phyloP scores from a whole-genome alignment of 2,113 vertebrate genomes.

The Amphilophus citrinellus region DNA sequence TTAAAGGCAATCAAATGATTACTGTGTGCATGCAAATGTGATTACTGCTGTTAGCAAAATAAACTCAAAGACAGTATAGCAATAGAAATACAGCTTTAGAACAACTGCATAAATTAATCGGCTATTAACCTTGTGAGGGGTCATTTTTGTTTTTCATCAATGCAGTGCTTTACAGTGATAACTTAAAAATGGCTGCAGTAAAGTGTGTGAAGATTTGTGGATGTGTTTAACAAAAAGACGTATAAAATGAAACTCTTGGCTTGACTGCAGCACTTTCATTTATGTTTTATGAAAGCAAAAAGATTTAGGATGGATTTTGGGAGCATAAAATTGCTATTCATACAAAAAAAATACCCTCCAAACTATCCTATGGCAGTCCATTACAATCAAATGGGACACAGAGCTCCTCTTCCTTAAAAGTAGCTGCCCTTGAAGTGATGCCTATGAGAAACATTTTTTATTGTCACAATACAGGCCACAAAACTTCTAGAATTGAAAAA shows the following conservation, averaged over 20 bases:
- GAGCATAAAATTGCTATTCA: too few species aligned
- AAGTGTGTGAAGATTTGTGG: not conserved
- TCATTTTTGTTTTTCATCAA: not conserved
- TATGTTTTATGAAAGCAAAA: not conserved
- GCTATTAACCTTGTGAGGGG: conserved; percentile 10
- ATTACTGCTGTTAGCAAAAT: conserved; percentile 21
- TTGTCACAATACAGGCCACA: not conserved
- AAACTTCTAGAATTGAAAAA: not conserved
- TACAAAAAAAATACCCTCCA: not conserved
- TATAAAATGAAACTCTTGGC: not conserved
- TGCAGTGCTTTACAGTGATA: not conserved
- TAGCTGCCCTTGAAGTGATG: not conserved
- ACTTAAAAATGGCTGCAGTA: conserved; percentile 1
- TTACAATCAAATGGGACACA: not conserved
- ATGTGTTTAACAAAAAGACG: not conserved
- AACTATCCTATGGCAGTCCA: not conserved
- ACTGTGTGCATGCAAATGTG: conserved; percentile 29
- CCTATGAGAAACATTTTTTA: not conserved
- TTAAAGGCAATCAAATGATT: conserved; percentile 34
- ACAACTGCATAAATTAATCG: not conserved
- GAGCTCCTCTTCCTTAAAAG: not conserved
- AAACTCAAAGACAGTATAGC: conserved; percentile 4
- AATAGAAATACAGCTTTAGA: conserved; percentile 2
- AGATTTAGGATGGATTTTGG: not conserved
- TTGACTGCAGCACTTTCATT: not conserved